Evolutionary conservation across 2,113 vertebrate genomes (phyloP).

Genomic region (Myodes glareolus): DNA sequence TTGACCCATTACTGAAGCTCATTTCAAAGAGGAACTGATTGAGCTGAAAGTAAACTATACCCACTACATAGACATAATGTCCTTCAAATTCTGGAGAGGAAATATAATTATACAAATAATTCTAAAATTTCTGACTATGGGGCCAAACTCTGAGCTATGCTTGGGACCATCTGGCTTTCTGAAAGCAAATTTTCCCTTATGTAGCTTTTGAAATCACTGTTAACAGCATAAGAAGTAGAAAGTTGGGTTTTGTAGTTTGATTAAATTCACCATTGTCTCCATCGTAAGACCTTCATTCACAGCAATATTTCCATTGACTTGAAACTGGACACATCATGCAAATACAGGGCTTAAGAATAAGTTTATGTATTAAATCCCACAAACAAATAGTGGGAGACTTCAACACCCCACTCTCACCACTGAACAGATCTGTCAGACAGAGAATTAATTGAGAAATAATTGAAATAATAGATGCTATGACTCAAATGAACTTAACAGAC

Average conservation of each 20-base stretch:
- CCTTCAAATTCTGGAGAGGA: constrained; percentile 49
- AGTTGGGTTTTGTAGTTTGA: not conserved
- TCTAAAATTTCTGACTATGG: constrained; percentile 42
- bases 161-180: constrained; percentile 47
- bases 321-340: not conserved
- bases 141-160: constrained; percentile 43
- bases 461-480: no score
- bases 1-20: constrained; percentile 61
- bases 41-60: constrained; percentile 59
- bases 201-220: constrained; percentile 58
- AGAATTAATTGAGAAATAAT: no score
- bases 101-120: constrained; percentile 62
- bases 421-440: no score
- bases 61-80: constrained; percentile 41
- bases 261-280: not conserved
- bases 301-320: constrained; percentile 14
- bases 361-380: not conserved
- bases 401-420: no score
- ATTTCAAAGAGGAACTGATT: constrained; percentile 66
- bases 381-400: no score
- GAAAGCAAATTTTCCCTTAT: constrained; percentile 55
- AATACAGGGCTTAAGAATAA: not conserved
- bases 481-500: no score
- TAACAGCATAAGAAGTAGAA: constrained; percentile 40
- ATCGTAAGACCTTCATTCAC: not conserved